Percentiles rank a stretch among this genome's conserved stretches.
Evolutionary conservation across 1,140 invertebrate genomes (phyloP).

Genomic region (Aphelinus certus): DNA sequence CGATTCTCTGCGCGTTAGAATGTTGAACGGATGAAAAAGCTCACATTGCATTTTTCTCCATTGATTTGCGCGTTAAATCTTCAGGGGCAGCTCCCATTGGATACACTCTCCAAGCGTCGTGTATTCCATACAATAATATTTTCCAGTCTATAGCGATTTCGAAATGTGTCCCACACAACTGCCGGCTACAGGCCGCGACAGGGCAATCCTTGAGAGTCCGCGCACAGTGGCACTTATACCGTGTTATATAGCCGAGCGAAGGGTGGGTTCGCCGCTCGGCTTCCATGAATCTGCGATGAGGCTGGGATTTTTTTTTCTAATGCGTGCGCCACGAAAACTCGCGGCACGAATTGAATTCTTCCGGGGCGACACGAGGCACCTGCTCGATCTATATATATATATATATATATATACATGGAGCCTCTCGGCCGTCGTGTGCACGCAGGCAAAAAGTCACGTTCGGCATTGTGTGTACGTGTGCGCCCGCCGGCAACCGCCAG

Average conservation of each 20-base stretch:
- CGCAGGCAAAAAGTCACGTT: background rate
- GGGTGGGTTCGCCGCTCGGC: background rate
- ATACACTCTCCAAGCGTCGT: no score
- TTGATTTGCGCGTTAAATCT: no score
- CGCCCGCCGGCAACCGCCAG: background rate
- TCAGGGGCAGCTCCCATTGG: no score
- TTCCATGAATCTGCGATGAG: slow-evolving; percentile 28
- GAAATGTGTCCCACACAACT: no score
- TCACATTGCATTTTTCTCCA: no score
- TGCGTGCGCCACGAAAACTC: no score
- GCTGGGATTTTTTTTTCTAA: background rate
- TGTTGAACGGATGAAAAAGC: no score
- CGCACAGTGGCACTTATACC: no score
- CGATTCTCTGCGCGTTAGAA: no score
- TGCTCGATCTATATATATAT: background rate
- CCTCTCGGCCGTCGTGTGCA: background rate
- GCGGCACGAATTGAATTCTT: slow-evolving; percentile 2
- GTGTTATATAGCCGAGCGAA: no score
- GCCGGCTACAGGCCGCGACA: background rate
- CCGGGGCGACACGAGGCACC: background rate
- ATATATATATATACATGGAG: background rate
- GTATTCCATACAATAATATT: no score
- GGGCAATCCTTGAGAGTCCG: slow-evolving; percentile 18
- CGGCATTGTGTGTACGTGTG: background rate
- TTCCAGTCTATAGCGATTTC: no score